phyloP scores from a whole-genome alignment of 1,140 invertebrate genomes.

The Mizuhopecten yessoensis region DNA sequence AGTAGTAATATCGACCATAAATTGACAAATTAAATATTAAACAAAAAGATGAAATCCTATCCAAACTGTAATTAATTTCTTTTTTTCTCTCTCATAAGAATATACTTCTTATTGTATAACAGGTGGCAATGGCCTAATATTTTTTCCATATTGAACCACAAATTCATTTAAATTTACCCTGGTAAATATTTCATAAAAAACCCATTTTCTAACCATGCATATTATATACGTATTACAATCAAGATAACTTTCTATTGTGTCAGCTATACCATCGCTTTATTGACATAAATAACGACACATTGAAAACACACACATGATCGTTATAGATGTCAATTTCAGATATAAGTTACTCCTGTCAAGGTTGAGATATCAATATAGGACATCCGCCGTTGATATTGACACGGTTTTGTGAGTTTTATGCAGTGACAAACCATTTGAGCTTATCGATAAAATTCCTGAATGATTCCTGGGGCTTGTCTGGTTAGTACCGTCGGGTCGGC shows the following conservation, averaged over 20 bases:
- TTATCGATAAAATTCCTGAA: slow-evolving; percentile 39
- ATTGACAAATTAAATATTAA: no score
- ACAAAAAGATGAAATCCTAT: no score
- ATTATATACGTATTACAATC: not conserved
- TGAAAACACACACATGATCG: not conserved
- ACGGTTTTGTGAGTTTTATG: not conserved
- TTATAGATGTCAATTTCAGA: slow-evolving; percentile 21
- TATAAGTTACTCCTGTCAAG: not conserved
- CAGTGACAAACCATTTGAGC: slow-evolving; percentile 8
- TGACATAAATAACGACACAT: not conserved
- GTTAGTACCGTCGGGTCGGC: not conserved
- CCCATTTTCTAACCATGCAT: not conserved
- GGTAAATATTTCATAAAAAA: not conserved
- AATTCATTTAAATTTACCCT: not conserved
- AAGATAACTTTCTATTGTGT: not conserved
- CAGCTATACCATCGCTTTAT: no score
- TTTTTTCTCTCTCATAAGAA: no score
- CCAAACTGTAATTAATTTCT: no score
- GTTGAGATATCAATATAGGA: not conserved
- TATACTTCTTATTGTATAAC: no score
- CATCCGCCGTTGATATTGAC: not conserved
- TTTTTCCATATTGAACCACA: not conserved
- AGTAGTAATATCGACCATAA: no score
- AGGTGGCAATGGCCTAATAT: not conserved
- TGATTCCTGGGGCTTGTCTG: not conserved